Evolutionary conservation across 2,797 vertebrate genomes (phyloP).

Genomic region (Peromyscus melanophrys): DNA sequence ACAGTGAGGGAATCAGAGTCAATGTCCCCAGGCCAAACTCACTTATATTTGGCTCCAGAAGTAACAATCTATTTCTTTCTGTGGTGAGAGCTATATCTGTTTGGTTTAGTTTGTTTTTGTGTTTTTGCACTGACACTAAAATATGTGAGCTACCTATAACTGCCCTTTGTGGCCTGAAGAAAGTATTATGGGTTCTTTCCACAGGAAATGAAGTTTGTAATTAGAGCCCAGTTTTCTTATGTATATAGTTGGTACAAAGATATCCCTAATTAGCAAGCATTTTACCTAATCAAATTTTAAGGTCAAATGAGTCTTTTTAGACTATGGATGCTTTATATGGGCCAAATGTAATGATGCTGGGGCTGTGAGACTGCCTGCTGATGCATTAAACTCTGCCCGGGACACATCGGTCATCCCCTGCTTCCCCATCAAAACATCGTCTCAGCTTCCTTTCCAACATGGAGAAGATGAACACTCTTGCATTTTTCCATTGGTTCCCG

Average conservation of each 20-base stretch:
- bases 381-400: not conserved
- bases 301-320: not conserved
- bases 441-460: not conserved
- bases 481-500: slow-evolving; percentile 64
- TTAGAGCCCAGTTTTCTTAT: not conserved
- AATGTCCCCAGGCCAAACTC: not conserved
- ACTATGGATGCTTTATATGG: not conserved
- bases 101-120: not conserved
- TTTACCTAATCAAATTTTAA: slow-evolving; percentile 50
- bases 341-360: not conserved
- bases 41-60: not conserved
- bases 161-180: slow-evolving; percentile 55
- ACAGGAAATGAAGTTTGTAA: slow-evolving; percentile 28
- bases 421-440: not conserved
- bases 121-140: not conserved
- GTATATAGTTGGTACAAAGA: not conserved
- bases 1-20: not conserved
- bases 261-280: not conserved
- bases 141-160: not conserved
- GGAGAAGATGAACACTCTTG: slow-evolving; percentile 15
- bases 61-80: not conserved
- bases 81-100: not conserved
- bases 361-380: not conserved
- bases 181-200: slow-evolving; percentile 49
- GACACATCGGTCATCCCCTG: not conserved